These are phyloP conservation scores for Ridgeia piscesae DNA, from an alignment of 1,140 invertebrate species.

Conservation along the genomic window DNA sequence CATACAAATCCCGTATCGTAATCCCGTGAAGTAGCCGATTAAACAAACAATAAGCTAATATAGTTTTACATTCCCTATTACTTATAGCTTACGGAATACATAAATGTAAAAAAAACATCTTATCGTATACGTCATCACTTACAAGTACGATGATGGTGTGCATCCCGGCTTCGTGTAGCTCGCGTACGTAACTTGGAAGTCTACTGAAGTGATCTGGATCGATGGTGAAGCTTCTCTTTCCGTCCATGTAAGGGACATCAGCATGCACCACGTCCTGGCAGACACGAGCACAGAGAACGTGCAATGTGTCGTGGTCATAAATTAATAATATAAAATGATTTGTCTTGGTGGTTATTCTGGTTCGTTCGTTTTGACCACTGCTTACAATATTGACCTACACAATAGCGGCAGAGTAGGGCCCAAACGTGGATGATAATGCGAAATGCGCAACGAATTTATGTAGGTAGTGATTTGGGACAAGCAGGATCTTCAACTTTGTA, in stretches of 20 bases:
- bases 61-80: background rate
- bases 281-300: background rate
- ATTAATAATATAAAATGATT: background rate
- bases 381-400: background rate
- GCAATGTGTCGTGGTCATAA: no score
- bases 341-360: background rate
- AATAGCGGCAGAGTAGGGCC: background rate
- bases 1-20: no score
- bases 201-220: conserved; percentile 49
- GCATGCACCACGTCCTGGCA: conserved; percentile 57
- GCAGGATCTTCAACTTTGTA: no score
- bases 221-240: conserved; percentile 56
- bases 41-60: no score
- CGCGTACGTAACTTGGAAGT: conserved; percentile 54
- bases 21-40: no score
- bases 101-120: background rate
- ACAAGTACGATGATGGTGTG: conserved; percentile 58
- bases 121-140: conserved; percentile 28
- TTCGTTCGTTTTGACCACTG: background rate
- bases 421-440: background rate
- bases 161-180: conserved; percentile 51
- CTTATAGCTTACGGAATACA: background rate
- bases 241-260: conserved; percentile 60
- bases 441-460: background rate
- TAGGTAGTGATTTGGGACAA: no score